Percentiles rank a stretch among this genome's conserved stretches.
Conservation (phyloP, 2,888 invertebrate species). For the Deilephila elpenor region DNA sequence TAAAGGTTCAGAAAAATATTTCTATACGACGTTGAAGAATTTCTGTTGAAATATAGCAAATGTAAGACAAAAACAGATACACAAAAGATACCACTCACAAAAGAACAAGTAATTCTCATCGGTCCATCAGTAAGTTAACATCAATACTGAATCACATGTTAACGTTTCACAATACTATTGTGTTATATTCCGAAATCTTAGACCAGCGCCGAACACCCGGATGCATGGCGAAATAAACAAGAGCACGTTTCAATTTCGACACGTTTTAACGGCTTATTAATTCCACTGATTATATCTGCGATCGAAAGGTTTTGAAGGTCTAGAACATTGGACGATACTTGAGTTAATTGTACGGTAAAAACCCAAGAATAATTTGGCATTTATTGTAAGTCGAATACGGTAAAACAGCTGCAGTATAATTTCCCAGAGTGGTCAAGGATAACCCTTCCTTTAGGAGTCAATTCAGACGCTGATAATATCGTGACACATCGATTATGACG, state of each 20-base stretch:
- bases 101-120: neutral
- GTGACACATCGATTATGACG: no score
- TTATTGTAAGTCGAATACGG: no score
- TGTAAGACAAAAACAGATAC: neutral
- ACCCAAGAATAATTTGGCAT: neutral
- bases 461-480: no score
- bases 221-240: constrained; percentile 9
- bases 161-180: constrained; percentile 19
- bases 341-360: neutral
- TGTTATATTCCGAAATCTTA: constrained; percentile 15
- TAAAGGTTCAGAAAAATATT: no score
- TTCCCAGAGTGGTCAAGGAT: no score
- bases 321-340: neutral
- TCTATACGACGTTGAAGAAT: no score
- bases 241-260: constrained; percentile 17
- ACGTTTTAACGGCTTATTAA: constrained; percentile 11
- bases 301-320: neutral
- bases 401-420: no score
- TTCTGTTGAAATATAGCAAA: neutral
- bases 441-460: no score
- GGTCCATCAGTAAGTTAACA: constrained; percentile 3
- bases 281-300: neutral
- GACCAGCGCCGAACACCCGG: constrained; percentile 3
- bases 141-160: constrained; percentile 10
- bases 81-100: neutral